Evolutionary conservation across 2,888 invertebrate genomes (phyloP).

Genomic region (Chironomus riparius): DNA sequence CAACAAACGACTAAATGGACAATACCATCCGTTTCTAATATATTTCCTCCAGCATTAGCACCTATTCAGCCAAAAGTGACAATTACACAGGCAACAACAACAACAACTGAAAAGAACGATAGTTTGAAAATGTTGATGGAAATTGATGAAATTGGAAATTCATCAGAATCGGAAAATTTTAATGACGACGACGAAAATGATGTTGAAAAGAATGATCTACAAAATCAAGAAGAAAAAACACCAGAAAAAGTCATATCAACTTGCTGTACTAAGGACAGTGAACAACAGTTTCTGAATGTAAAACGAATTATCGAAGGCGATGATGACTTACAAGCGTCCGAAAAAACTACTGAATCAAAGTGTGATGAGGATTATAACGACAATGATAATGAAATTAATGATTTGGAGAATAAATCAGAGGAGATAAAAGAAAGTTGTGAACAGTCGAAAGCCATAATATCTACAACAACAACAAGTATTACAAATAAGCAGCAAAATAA

Average conservation of each 20-base stretch:
- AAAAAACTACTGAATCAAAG: background rate
- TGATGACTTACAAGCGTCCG: background rate
- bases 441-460: too few relatives aligned
- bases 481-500: too few relatives aligned
- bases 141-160: background rate
- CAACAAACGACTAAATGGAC: background rate
- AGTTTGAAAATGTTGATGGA: background rate
- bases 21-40: background rate
- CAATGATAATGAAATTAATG: background rate
- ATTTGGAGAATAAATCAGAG: background rate
- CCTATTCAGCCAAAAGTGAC: background rate
- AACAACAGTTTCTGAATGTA: background rate
- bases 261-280: background rate
- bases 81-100: background rate
- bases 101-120: background rate
- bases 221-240: background rate
- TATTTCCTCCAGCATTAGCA: background rate
- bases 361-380: background rate
- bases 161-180: background rate
- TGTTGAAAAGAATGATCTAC: background rate
- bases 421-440: background rate
- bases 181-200: background rate
- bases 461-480: too few relatives aligned
- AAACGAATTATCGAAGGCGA: constrained; percentile 8
- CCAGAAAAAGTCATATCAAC: background rate